Evolutionary conservation across 2,888 invertebrate genomes (phyloP), one percentile per base, ranked within the genome.

Genomic region (Galerucella pusilla): DNA sequence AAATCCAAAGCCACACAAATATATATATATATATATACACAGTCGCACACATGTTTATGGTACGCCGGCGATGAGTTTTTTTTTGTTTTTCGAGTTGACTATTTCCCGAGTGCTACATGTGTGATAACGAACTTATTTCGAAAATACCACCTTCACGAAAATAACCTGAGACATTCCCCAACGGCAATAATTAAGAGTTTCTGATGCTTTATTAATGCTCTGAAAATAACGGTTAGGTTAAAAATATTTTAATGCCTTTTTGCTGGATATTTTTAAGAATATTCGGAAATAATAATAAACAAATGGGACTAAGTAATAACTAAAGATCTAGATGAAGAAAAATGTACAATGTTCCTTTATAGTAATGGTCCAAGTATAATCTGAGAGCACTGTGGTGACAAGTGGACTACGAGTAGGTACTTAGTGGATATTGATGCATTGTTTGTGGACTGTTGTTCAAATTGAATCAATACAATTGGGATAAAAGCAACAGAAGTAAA

Each of bases 71-170:
- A 79, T 79, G 80, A 76, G 78, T 78, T 82, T 78, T 80, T 77
- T 71, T 74, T 78, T 77, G 61, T 67, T 54, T 68, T 59, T 70
- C 77, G 77, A 75, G 80, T 71, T 71, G 65, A 71, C 71, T 71
- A 65, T 71, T 71, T 71, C 71, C 71, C 71, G 71, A 71, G 71
- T 65, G 66, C 63, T 71, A 83, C 83, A 82, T 82, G 81, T 83
- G 81, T 82, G 81, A 83, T 84, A 84, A 84, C 83, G 83, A 83
- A 84, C 84, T 82, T 82, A 82, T 83, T 83, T 83, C 80, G 79
- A 81, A 83, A 83, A 83, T 81, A 80, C 78, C 76, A 75, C 78
- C 80, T 73, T 71, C 71, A 79, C 81, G 66, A 78, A 81, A 81
- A 81, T 81, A 82, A 77, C 75, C 75, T 73, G 74, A 63, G 77